Evolutionary conservation across 2,888 invertebrate species (phyloP).

Genomic region (Dione vanillae): DNA sequence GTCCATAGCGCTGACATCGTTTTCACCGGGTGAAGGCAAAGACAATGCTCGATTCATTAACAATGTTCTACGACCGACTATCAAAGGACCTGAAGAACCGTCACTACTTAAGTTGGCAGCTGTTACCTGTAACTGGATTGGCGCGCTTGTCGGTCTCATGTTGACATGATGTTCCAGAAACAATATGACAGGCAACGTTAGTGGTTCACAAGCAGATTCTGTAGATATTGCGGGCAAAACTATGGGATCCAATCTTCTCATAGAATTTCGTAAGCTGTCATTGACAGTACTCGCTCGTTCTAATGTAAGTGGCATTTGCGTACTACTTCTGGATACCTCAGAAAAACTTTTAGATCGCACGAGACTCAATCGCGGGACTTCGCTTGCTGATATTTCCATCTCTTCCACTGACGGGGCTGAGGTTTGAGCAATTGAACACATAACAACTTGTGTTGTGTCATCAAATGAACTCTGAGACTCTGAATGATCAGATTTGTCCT

Average conservation of each 20-base stretch:
- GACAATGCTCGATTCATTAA: slow-evolving; percentile 76
- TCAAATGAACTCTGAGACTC: slow-evolving; percentile 67
- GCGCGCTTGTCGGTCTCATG: slow-evolving; percentile 77
- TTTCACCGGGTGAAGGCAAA: slow-evolving; percentile 75
- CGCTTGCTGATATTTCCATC: slow-evolving; percentile 53
- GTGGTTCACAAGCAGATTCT: slow-evolving; percentile 66
- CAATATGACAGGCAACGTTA: slow-evolving; percentile 77
- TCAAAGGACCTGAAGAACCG: slow-evolving; percentile 73
- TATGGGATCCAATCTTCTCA: slow-evolving; percentile 78
- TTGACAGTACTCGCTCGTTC: slow-evolving; percentile 67
- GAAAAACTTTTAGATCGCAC: slow-evolving; percentile 77
- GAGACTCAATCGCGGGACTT: slow-evolving; percentile 57
- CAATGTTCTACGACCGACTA: slow-evolving; percentile 73
- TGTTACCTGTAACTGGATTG: slow-evolving; percentile 78
- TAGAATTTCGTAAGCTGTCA: slow-evolving; percentile 73
- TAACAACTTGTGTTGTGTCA: slow-evolving; percentile 73
- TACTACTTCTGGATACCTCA: slow-evolving; percentile 63
- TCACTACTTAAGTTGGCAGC: slow-evolving; percentile 76
- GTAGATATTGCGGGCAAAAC: slow-evolving; percentile 70
- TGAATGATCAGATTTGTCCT: slow-evolving; percentile 58
- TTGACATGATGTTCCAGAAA: slow-evolving; percentile 78
- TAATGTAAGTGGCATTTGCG: slow-evolving; percentile 59
- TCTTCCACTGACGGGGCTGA: slow-evolving; percentile 59
- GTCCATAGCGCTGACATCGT: slow-evolving; percentile 69
- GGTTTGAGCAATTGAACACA: slow-evolving; percentile 55